Evolutionary conservation across 2,888 invertebrate genomes (phyloP).

Genomic region (Drosophila subsilvestris): DNA sequence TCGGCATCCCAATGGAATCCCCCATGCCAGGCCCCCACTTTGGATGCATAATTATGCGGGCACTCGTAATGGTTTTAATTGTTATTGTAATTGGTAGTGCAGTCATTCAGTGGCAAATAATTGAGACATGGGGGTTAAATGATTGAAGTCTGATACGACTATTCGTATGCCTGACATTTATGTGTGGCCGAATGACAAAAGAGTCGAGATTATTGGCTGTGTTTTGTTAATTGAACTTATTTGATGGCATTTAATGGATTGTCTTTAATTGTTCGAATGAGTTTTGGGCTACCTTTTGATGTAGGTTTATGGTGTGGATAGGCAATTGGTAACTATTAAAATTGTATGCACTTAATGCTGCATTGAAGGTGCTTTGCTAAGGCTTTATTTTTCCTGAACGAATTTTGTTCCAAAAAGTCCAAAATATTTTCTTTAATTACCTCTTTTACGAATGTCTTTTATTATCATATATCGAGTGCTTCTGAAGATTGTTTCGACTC

Average conservation of each 20-base stretch:
- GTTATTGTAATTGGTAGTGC: slow-evolving; percentile 60
- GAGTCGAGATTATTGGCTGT: not conserved
- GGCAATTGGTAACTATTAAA: no score
- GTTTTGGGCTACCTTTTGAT: not conserved
- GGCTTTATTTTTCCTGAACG: no score
- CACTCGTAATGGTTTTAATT: slow-evolving; percentile 49
- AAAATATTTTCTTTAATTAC: no score
- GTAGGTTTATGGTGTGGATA: no score
- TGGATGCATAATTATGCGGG: slow-evolving; percentile 68
- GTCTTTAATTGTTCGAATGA: not conserved
- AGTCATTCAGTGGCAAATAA: slow-evolving; percentile 60
- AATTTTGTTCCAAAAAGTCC: not conserved
- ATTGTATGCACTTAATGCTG: not conserved
- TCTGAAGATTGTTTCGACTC: no score
- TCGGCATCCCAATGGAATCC: not conserved
- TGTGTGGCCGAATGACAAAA: slow-evolving; percentile 5
- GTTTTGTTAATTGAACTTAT: not conserved
- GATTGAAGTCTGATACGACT: slow-evolving; percentile 34
- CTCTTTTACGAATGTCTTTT: no score
- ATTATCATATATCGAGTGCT: no score
- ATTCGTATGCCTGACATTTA: slow-evolving; percentile 32
- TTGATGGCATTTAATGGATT: not conserved
- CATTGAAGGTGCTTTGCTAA: not conserved
- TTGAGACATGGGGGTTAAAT: slow-evolving; percentile 42
- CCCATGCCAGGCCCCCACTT: slow-evolving; percentile 21